Base-by-base conservation (phyloP, 2,113 vertebrate genomes). In the Pomatorhinus ruficollis region DNA sequence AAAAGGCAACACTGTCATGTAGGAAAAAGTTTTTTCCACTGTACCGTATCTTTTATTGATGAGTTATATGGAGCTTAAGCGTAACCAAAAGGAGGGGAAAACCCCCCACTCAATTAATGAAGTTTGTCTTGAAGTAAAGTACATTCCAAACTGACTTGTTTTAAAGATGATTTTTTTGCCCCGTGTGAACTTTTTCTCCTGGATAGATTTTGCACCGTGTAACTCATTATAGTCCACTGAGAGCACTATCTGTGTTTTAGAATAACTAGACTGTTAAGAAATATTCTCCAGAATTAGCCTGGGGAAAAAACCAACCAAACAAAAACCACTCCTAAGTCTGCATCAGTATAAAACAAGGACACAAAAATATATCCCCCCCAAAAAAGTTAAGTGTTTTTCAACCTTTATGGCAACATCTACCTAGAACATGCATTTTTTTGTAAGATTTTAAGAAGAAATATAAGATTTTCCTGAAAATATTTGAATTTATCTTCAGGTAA, bases 321-420 rank as follows among this genome's bases (percentile, higher is more conserved):
- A 63, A 82, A 40, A 63, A 9, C 0, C 3, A 7, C 11, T 33
- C 12, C 15, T n/a, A 85, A 47, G 1, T 45, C 27, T 76, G 7
- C 16, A 65, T 22, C 7, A 12, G 2, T 76, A 50, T 61, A 42
- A 77, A 88, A 33, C 2, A 64, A 79, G 23, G 2, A 61, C 2
- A 11, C 4, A 2, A 69, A 59, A 39, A 80, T 35, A 56, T 15
- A 33, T 7, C 2, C 7, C 11, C 2, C 4, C 11, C 2, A 4
- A 15, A 24, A 23, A 25, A 12, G 1, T 42, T 44, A 49, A 40
- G 39, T 23, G 0, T 8, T 83, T 86, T 74, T 65, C 11, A 54
- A 15, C 1, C 5, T 44, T 85, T 79, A 64, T 71, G 30, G 12
- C 6, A 72, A 49, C 15, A 49, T 56, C 80, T 86, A 69, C 6